These are phyloP conservation scores for Chaitophorus viminalis DNA, from an alignment of 2,888 invertebrate genomes.

Conservation along the genomic window DNA sequence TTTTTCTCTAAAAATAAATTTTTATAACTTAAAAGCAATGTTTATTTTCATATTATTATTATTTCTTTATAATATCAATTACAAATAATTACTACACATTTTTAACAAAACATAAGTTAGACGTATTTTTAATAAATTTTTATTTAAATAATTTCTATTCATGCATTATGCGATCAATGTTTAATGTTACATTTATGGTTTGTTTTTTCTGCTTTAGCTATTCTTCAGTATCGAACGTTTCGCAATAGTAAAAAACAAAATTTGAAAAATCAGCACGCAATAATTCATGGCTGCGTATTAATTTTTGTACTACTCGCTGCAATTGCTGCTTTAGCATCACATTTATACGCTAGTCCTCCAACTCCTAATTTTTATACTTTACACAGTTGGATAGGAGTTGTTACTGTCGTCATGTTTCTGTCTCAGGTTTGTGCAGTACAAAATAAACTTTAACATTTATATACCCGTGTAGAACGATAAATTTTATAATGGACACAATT, in stretches of 20 bases:
- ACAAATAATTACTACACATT: too few relatives aligned
- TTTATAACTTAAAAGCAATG: too few relatives aligned
- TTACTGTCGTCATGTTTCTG: slow-evolving; percentile 77
- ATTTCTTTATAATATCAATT: too few relatives aligned
- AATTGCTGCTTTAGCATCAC: slow-evolving; percentile 83
- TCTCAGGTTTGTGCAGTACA: slow-evolving; percentile 73
- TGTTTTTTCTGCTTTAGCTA: slow-evolving; percentile 71
- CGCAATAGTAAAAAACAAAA: slow-evolving; percentile 77
- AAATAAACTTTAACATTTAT: background rate
- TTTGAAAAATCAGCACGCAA: slow-evolving; percentile 80
- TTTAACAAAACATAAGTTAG: too few relatives aligned
- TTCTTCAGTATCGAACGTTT: slow-evolving; percentile 82
- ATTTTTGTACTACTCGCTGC: slow-evolving; percentile 77
- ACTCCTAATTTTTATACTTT: slow-evolving; percentile 79
- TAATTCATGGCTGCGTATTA: slow-evolving; percentile 73
- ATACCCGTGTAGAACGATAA: too few relatives aligned
- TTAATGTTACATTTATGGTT: too few relatives aligned
- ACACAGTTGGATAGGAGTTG: slow-evolving; percentile 86
- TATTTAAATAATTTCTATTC: too few relatives aligned
- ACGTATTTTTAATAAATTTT: too few relatives aligned
- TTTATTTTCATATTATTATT: too few relatives aligned
- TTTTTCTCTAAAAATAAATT: too few relatives aligned
- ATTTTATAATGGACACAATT: too few relatives aligned
- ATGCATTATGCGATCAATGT: too few relatives aligned
- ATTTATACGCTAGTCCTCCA: slow-evolving; percentile 72